Conservation (phyloP, 2,797 vertebrate species). For the Apogon hyalosoma region DNA sequence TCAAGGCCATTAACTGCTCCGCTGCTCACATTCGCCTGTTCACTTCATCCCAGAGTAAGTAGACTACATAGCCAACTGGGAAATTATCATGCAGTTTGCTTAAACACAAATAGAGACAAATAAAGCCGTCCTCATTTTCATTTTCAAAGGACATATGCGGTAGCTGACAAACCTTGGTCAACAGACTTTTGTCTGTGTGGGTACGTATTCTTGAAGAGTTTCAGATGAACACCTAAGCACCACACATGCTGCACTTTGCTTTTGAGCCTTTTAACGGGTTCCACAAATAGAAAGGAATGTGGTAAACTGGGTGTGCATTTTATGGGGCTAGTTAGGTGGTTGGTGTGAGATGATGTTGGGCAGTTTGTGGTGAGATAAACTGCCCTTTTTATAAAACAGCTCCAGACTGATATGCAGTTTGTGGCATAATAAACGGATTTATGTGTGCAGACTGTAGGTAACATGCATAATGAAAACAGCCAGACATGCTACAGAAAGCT, state of each 20-base stretch:
- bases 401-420: constrained; percentile 44
- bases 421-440: constrained; percentile 60
- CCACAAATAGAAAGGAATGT: constrained; percentile 47
- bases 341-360: constrained; percentile 18
- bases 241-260: constrained; percentile 3
- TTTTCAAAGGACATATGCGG: constrained; percentile 63
- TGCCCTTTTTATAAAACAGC: constrained; percentile 47
- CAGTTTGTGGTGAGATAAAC: constrained; percentile 44
- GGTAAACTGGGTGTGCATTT: constrained; percentile 42
- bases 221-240: constrained; percentile 19
- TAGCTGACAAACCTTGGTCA: constrained; percentile 51
- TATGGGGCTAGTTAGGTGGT: constrained; percentile 25
- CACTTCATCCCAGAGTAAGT: constrained; percentile 75
- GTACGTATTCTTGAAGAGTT: constrained; percentile 13
- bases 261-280: constrained; percentile 35
- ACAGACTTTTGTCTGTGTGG: constrained; percentile 18
- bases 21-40: constrained; percentile 68
- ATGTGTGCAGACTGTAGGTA: constrained; percentile 50
- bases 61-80: constrained; percentile 76
- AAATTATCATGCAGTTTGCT: constrained; percentile 79
- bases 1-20: constrained; percentile 79
- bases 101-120: constrained; percentile 79
- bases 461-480: constrained; percentile 52
- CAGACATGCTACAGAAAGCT: constrained; percentile 40
- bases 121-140: constrained; percentile 76